phyloP scores from a whole-genome alignment of 1,140 invertebrate species.

The Arion vulgaris region DNA sequence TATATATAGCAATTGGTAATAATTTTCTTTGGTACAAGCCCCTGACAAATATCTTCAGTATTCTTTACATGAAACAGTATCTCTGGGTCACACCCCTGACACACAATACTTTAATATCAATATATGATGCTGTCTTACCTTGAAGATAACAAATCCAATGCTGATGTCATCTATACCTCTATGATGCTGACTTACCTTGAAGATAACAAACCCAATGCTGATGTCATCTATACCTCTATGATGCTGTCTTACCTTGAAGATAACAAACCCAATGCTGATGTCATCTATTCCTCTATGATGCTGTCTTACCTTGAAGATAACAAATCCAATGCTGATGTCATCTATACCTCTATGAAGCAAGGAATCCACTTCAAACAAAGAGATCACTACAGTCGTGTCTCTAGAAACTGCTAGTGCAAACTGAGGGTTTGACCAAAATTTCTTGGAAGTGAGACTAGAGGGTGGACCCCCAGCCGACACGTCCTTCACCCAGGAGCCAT shows the following conservation, averaged over 20 bases:
- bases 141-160: slow-evolving; percentile 24
- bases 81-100: too few species aligned
- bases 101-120: too few species aligned
- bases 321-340: slow-evolving; percentile 25
- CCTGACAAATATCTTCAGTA: too few species aligned
- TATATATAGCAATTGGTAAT: too few species aligned
- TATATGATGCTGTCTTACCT: not conserved
- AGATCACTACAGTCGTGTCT: not conserved
- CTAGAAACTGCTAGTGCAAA: not conserved
- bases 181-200: not conserved
- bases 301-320: slow-evolving; percentile 12
- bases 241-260: not conserved
- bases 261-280: slow-evolving; percentile 26
- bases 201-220: slow-evolving; percentile 27
- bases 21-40: too few species aligned
- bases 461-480: slow-evolving; percentile 19
- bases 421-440: slow-evolving; percentile 24
- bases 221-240: not conserved
- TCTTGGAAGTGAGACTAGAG: slow-evolving; percentile 9
- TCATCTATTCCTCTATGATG: not conserved
- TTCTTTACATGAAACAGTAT: too few species aligned
- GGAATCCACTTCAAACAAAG: slow-evolving; percentile 6
- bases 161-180: slow-evolving; percentile 5
- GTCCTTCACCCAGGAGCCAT: slow-evolving; percentile 9
- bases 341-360: not conserved